Conservation (phyloP, 2,113 vertebrate genomes). For the Hepsetus odoe region DNA sequence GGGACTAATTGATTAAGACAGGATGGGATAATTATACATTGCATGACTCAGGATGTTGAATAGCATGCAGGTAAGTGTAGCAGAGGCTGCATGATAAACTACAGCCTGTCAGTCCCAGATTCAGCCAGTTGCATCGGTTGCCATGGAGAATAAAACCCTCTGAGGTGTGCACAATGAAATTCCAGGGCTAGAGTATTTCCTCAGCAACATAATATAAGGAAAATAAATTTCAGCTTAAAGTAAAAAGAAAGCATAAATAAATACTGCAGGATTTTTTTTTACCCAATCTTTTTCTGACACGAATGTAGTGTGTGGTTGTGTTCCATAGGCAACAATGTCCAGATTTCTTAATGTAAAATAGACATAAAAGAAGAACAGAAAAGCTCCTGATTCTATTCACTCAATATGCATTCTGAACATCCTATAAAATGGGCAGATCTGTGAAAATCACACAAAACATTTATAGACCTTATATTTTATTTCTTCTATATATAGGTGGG, state of each 20-base stretch:
- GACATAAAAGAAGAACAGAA: no score
- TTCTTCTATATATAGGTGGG: no score
- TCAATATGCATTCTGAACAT: background rate
- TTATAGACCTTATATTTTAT: no score
- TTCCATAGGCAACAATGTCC: no score
- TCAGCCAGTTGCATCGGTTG: conserved; percentile 3
- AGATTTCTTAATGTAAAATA: no score
- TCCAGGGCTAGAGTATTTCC: background rate
- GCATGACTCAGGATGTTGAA: background rate
- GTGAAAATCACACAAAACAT: background rate
- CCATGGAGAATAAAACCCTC: conserved; percentile 9
- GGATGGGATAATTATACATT: background rate
- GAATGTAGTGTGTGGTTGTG: no score
- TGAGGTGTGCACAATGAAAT: background rate
- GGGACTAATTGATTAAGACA: background rate
- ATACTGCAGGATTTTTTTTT: no score
- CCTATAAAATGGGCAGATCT: background rate
- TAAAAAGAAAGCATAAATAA: background rate
- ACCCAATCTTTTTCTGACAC: no score
- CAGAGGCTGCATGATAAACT: conserved; percentile 27
- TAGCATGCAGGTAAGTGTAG: background rate
- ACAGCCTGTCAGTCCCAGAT: conserved; percentile 36
- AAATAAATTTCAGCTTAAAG: background rate
- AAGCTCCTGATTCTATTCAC: no score
- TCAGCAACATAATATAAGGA: background rate